phyloP scores from a whole-genome alignment of 2,888 invertebrate species.

The Lithophane ornitopus region DNA sequence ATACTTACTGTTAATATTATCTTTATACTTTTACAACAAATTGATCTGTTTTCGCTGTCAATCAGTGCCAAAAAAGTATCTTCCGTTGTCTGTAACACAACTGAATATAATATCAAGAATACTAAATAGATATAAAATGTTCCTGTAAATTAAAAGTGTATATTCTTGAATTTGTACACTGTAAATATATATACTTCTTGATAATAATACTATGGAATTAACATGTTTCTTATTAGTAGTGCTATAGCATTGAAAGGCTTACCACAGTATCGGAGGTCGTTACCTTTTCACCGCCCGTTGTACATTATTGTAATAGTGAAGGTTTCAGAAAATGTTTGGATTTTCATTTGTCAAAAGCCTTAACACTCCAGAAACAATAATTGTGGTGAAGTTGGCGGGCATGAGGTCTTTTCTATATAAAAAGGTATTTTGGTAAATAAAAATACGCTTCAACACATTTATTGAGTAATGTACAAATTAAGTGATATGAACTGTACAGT shows the following conservation, averaged over 20 bases:
- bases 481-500: conserved; percentile 53
- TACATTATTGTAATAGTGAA: neutral
- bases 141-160: conserved; percentile 61
- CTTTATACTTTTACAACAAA: conserved; percentile 62
- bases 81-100: conserved; percentile 43
- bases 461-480: conserved; percentile 66
- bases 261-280: conserved; percentile 17
- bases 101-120: conserved; percentile 43
- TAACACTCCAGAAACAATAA: neutral
- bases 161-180: conserved; percentile 52
- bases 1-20: conserved; percentile 59
- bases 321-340: neutral
- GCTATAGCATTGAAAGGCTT: conserved; percentile 7
- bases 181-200: conserved; percentile 52
- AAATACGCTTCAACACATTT: conserved; percentile 36
- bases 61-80: conserved; percentile 62
- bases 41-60: conserved; percentile 52
- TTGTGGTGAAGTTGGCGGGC: conserved; percentile 28
- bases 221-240: conserved; percentile 46
- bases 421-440: conserved; percentile 41
- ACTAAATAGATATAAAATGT: conserved; percentile 58
- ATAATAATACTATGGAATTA: conserved; percentile 41
- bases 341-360: conserved; percentile 12
- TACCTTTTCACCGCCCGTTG: conserved; percentile 20
- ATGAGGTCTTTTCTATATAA: conserved; percentile 29